Base-by-base conservation (phyloP, 2,888 invertebrate species). In the Platypus cylindrus region DNA sequence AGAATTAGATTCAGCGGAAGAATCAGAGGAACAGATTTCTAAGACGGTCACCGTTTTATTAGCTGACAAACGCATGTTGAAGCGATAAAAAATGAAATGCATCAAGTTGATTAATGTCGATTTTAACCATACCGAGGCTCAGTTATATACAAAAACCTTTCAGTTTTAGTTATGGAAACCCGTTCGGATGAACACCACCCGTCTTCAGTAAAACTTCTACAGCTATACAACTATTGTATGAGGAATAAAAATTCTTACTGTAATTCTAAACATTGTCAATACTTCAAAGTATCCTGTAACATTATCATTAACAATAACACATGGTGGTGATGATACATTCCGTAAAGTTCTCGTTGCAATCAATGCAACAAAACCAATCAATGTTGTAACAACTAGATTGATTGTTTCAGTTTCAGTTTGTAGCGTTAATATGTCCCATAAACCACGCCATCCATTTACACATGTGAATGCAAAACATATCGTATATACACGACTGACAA, bases 391-490 rank as follows among this genome's bases (percentile, higher is more conserved):
- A 39, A 80, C 66, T 44, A 74, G 70, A 38, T 62, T 65, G 33
- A 61, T 66, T 12, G 50, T 12, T 53, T 66, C 70, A 47, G 64
- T 65, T 25, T 73, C 75, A 22, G 79, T 78, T 50, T 78, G 74
- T 55, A 75, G 65, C 54, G 86, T 85, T 50, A 86, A 67, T 30
- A 75, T 64, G 48, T 70, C 68, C 87, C 87, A 90, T 27, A 79
- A 74, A 2, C 89, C 89, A 5, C 87, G 70, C 89, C 89, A 90
- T 40, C 82, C 82, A 53, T 83, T 86, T 26, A 89, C 85, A 58
- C 86, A 86, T 42, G 80, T 76, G 48, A 81, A 71, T 5, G 78
- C 84, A 53, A 80, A 86, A 45, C 77, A 56, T 41, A 69, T 68
- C 12, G 87, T 86, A 58, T 85, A 87, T 17, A 76, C 45, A 35